A percentile compares a stretch with the other conserved stretches of the same genome.
Evolutionary conservation across 2,888 invertebrate species (phyloP).

Genomic region (Epinotia bilunana): DNA sequence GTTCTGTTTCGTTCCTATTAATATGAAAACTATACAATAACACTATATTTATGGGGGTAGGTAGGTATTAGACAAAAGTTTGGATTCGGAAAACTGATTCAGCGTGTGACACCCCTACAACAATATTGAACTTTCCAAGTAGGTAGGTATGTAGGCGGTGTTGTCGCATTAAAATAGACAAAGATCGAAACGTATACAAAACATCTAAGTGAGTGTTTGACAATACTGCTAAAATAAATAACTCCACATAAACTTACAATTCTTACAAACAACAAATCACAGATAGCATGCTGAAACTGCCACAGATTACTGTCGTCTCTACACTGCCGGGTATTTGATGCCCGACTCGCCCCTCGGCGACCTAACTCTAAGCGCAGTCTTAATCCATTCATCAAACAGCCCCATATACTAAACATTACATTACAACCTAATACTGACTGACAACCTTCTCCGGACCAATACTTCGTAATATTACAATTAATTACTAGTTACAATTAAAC

Average conservation of each 20-base stretch:
- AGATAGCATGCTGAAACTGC: slow-evolving; percentile 76
- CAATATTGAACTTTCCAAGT: background rate
- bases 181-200: slow-evolving; percentile 50
- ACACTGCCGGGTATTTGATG: slow-evolving; percentile 39
- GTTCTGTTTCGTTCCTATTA: background rate
- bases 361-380: slow-evolving; percentile 80
- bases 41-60: slow-evolving; percentile 17
- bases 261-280: slow-evolving; percentile 80
- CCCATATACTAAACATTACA: slow-evolving; percentile 51
- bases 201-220: slow-evolving; percentile 52
- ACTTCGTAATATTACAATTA: slow-evolving; percentile 18
- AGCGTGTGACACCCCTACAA: slow-evolving; percentile 23
- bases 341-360: slow-evolving; percentile 46
- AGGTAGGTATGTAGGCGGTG: background rate
- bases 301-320: slow-evolving; percentile 49
- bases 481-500: slow-evolving; percentile 14
- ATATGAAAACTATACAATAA: background rate
- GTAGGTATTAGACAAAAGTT: background rate
- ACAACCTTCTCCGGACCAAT: slow-evolving; percentile 32
- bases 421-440: slow-evolving; percentile 66
- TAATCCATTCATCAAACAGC: slow-evolving; percentile 70
- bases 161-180: slow-evolving; percentile 1
- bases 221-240: slow-evolving; percentile 65
- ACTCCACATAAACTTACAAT: slow-evolving; percentile 67
- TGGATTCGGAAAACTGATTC: background rate